Percentiles rank a stretch among this genome's conserved stretches.
Evolutionary conservation across 2,888 invertebrate species (phyloP).

Genomic region (Xestia sexstrigata): DNA sequence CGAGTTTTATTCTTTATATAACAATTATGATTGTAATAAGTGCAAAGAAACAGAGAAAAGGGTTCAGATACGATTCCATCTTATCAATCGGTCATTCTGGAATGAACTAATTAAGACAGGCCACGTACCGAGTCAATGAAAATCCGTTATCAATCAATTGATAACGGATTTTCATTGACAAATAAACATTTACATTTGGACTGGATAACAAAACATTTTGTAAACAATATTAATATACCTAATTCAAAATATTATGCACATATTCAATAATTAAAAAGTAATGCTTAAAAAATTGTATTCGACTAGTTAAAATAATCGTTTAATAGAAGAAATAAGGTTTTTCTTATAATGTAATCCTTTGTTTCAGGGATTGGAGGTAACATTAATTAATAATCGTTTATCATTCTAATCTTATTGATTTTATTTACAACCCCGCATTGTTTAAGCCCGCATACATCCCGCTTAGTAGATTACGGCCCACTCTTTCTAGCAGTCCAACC

Average conservation of each 20-base stretch:
- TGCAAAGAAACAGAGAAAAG: constrained; percentile 25
- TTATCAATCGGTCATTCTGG: constrained; percentile 43
- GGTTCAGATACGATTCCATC: not conserved
- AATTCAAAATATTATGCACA: not conserved
- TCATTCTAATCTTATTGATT: too few relatives aligned
- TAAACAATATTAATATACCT: not conserved
- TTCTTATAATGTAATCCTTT: too few relatives aligned
- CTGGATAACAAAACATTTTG: not conserved
- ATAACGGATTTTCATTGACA: constrained; percentile 24
- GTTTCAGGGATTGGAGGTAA: too few relatives aligned
- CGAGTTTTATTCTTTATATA: constrained; percentile 5
- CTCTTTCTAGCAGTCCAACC: not conserved
- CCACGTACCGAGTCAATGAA: too few relatives aligned
- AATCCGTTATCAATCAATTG: too few relatives aligned
- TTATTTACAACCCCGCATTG: not conserved
- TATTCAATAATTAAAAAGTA: not conserved
- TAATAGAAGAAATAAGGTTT: too few relatives aligned
- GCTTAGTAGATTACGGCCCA: not conserved
- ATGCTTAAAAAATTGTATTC: not conserved
- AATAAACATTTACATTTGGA: not conserved
- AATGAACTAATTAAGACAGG: constrained; percentile 29
- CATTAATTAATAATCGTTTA: too few relatives aligned
- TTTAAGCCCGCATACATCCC: too few relatives aligned
- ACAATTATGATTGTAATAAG: not conserved
- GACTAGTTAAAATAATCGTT: not conserved